A percentile compares a stretch with the other conserved stretches of the same genome.
phyloP scores from a whole-genome alignment of 2,113 vertebrate genomes.

The Montifringilla adamsi region DNA sequence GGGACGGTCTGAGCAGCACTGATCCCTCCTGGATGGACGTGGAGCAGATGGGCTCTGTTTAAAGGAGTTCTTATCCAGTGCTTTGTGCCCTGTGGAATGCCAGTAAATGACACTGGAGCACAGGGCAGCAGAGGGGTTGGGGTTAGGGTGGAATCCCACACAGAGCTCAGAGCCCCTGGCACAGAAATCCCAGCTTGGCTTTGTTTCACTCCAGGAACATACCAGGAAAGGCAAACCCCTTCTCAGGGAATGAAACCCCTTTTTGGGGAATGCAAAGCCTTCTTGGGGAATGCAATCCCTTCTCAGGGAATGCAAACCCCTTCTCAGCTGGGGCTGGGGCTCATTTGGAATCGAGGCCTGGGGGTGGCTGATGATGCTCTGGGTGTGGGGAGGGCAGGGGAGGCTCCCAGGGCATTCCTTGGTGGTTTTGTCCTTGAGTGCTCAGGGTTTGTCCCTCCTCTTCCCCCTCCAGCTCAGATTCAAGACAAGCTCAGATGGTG shows the following conservation, averaged over 20 bases:
- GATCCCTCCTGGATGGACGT: background rate
- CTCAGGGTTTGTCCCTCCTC: background rate
- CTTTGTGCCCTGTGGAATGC: background rate
- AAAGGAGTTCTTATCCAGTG: background rate
- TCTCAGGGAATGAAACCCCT: background rate
- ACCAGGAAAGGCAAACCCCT: background rate
- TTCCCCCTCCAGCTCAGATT: background rate
- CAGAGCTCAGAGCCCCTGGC: background rate
- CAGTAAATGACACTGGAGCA: background rate
- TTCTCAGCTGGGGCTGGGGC: background rate
- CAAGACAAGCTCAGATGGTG: background rate
- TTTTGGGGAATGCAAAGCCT: too few relatives aligned
- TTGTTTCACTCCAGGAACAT: accelerated
- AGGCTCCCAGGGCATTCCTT: background rate
- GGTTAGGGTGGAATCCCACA: background rate
- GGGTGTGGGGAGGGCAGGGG: background rate
- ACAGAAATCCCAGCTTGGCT: background rate
- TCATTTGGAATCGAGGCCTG: accelerated
- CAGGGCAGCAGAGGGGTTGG: background rate
- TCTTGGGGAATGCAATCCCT: too few relatives aligned
- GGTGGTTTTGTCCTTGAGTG: background rate
- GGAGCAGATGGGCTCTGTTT: background rate
- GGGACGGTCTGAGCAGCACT: background rate
- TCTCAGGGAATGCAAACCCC: too few relatives aligned
- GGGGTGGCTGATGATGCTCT: background rate